Percentiles rank a stretch among this genome's conserved stretches.
Evolutionary conservation across 1,140 invertebrate species (phyloP).

Genomic region (Maniola jurtina): DNA sequence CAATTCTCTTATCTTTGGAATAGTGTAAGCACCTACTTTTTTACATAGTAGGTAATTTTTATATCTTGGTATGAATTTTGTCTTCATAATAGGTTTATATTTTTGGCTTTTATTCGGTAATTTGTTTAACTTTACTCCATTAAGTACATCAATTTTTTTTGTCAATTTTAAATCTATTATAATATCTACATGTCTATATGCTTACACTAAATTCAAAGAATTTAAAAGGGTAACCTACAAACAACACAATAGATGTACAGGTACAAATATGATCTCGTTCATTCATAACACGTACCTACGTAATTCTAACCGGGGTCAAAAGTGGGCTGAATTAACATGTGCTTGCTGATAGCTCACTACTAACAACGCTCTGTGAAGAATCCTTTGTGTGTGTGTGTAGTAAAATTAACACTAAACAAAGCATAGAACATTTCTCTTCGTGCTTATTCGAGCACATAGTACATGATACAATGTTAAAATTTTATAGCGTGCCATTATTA

Average conservation of each 20-base stretch:
- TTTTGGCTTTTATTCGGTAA: neutral
- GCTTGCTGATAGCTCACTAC: constrained; percentile 36
- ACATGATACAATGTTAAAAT: neutral
- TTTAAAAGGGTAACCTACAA: neutral
- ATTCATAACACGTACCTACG: constrained; percentile 18
- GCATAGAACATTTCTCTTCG: constrained; percentile 23
- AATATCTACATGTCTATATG: too few species aligned
- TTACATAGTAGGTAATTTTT: too few species aligned
- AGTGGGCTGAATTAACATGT: constrained; percentile 40
- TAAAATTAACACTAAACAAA: constrained; percentile 38
- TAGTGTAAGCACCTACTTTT: too few species aligned
- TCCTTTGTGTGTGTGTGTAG: constrained; percentile 25
- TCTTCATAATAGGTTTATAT: neutral
- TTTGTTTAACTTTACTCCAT: neutral
- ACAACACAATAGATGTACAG: neutral
- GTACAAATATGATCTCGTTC: constrained; percentile 21
- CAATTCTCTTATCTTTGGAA: neutral
- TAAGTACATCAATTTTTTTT: neutral
- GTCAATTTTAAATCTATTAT: too few species aligned
- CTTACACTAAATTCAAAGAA: neutral
- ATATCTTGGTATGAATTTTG: neutral
- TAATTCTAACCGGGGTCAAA: constrained; percentile 27
- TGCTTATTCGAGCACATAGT: constrained; percentile 2
- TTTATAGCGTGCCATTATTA: neutral
- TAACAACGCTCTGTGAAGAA: constrained; percentile 12